Evolutionary conservation across 2,888 invertebrate genomes (phyloP), one percentile per base, ranked within the genome.

Genomic region (Tridacna gigas): DNA sequence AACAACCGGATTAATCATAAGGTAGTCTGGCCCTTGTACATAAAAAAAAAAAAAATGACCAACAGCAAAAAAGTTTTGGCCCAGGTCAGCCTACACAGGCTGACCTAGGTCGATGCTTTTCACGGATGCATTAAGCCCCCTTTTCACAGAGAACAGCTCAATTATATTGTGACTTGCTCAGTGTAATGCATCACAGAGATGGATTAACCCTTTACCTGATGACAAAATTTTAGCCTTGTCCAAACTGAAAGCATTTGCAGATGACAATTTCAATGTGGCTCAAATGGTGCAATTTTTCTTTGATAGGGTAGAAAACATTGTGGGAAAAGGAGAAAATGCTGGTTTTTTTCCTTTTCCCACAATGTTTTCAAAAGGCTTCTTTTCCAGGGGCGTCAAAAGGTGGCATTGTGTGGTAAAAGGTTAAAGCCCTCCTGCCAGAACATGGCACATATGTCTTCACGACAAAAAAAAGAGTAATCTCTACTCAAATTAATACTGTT

Each of bases 251-350:
- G 63, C 11, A 63, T 63, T 63, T 63, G 12, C 13, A 15, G 12
- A 63, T 11, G 11, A 63, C 12, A 63, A 15, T 15, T 12, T 15
- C 12, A 63, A 63, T n/a, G 13, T n/a, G 9, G 9, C 12, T 63
- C 9, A 63, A 15, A 15, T 12, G 11, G n/a, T n/a, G 22, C 9
- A 63, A 11, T 15, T 15, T 11, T n/a, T 22, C 9, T 63, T 9
- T 15, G 13, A 63, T 15, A 63, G n/a, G n/a, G 63, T 22, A n/a
- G 63, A 63, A 63, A 63, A n/a, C 63, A 63, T 63, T 63, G 63
- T 63, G 63, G 63, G 13, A 12, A 63, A 63, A 63, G 63, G 63
- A 63, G 63, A 63, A 63, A 63, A 15, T 63, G 63, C 63, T 15
- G 13, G 63, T 63, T n/a, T n/a, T 22, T 63, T n/a, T 22, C n/a